Evolutionary conservation across 2,888 invertebrate species (phyloP).

Genomic region (Apocheima hispidaria): DNA sequence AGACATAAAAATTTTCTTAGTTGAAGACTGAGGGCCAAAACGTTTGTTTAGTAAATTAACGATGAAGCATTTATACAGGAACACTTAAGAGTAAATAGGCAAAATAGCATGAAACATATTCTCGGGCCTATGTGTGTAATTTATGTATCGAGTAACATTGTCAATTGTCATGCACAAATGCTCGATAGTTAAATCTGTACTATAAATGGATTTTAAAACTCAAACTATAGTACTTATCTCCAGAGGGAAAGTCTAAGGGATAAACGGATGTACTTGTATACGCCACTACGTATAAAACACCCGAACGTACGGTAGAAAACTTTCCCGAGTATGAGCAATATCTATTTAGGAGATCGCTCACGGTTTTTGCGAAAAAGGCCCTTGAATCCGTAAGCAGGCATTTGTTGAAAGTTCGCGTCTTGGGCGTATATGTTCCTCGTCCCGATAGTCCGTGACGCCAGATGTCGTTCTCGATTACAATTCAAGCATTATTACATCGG

Average conservation of each 20-base stretch:
- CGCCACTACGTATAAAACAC: slow-evolving; percentile 18
- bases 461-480: slow-evolving; percentile 61
- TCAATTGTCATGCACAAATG: too few relatives aligned
- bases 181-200: too few relatives aligned
- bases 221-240: too few relatives aligned
- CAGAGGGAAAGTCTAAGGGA: slow-evolving; percentile 2
- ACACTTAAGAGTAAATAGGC: background rate
- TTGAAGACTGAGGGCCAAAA: background rate
- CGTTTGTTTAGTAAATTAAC: slow-evolving; percentile 3
- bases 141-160: background rate
- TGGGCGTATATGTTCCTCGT: slow-evolving; percentile 55
- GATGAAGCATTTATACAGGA: background rate
- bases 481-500: slow-evolving; percentile 54
- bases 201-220: too few relatives aligned
- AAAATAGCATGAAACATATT: background rate
- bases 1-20: background rate
- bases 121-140: too few relatives aligned
- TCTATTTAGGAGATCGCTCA: slow-evolving; percentile 53
- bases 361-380: slow-evolving; percentile 59
- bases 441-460: slow-evolving; percentile 66
- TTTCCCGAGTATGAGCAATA: slow-evolving; percentile 45
- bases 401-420: slow-evolving; percentile 53
- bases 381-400: slow-evolving; percentile 66
- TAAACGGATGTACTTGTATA: slow-evolving; percentile 13
- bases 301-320: slow-evolving; percentile 32